Evolutionary conservation across 2,888 invertebrate species (phyloP), one percentile per base, ranked within the genome.

Genomic region (Apamea epomidion): DNA sequence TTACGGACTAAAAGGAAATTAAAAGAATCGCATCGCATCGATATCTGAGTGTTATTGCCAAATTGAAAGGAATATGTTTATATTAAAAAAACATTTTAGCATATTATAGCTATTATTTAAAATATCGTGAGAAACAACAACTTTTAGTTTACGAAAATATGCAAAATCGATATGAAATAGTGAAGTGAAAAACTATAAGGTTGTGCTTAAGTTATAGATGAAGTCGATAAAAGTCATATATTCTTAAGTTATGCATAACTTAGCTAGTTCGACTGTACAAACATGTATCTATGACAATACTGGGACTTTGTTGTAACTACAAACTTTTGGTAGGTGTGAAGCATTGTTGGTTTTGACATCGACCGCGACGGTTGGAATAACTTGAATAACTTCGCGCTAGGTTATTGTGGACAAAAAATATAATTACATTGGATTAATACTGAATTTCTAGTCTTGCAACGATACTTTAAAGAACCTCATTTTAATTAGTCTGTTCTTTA

Each of bases 241-340:
- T 60, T 67, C 21, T 62, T 84, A 85, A 88, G 81, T 83, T 89
- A 90, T 89, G 87, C 84, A 84, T 89, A 88, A 82, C 82, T 88
- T 81, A 74, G 64, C 58, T 76, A 70, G 67, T 77, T 73, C 69
- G 80, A 74, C 77, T 87, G 80, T 70, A 72, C 78, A 87, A 80
- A 83, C 76, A 82, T 25, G 29, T 62, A 18, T 51, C 51, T 78
- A 51, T 82, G 81, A 84, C 77, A 84, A 84, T 81, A 88, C 80
- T 71, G 68, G 64, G 77, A 79, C 69, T 74, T 76, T 70, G 75
- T 84, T 76, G 60, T 18, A 74, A 78, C 68, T 76, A 73, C 65
- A 74, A 80, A 74, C 69, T 82, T 82, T 77, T 77, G 65, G 71
- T 76, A 54, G 32, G 84, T 77, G 78, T 72, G 83, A 76, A 72